Evolutionary conservation across 2,797 vertebrate genomes (phyloP), one percentile per base, ranked within the genome.

Genomic region (Artibeus lituratus): DNA sequence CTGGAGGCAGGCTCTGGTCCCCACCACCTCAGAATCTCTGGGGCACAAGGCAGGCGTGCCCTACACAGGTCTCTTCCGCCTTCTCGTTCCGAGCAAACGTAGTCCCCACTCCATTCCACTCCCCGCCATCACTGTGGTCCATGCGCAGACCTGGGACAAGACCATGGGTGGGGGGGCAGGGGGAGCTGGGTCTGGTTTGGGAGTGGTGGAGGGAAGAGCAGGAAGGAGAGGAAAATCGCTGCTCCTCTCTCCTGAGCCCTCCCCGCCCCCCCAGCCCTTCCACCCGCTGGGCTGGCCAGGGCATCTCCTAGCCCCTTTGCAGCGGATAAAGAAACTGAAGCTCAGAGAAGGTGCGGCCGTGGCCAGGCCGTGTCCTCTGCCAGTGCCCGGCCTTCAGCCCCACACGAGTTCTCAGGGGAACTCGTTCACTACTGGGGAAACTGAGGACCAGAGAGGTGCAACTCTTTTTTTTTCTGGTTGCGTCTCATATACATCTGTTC

Each of bases 251-350:
- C 35, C 32, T 0, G 6, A n/a, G 37, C 5, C 0, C 24, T 16
- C 18, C 16, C 26, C 8, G 7, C 18, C 6, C 62, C 62, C 0
- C 4, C 0, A 11, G 39, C 39, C 74, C 72, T 74, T 39, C 67
- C 21, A 10, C 8, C 26, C 49, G 14, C 65, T 21, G 18, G n/a
- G 0, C n/a, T 44, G 26, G 21, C 0, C 5, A 49, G 37, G 42
- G 26, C 14, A 1, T 14, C 49, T 29, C 18, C 26, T 24, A 15
- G 47, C 44, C 74, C n/a, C 0, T 47, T 35, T 29, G 26, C 62
- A 6, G 29, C 53, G 4, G 26, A 49, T 62, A 12, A 51, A 44
- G 62, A 65, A 65, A 65, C 29, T 29, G 57, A 65, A 65, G 62
- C 32, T 65, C 62, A 16, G 14, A 14, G 26, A 29, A 59, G 26